Percentiles rank a stretch among this genome's conserved stretches.
These are phyloP conservation scores for Corythucha ciliata DNA, from an alignment of 2,888 invertebrate genomes.

Conservation along the genomic window DNA sequence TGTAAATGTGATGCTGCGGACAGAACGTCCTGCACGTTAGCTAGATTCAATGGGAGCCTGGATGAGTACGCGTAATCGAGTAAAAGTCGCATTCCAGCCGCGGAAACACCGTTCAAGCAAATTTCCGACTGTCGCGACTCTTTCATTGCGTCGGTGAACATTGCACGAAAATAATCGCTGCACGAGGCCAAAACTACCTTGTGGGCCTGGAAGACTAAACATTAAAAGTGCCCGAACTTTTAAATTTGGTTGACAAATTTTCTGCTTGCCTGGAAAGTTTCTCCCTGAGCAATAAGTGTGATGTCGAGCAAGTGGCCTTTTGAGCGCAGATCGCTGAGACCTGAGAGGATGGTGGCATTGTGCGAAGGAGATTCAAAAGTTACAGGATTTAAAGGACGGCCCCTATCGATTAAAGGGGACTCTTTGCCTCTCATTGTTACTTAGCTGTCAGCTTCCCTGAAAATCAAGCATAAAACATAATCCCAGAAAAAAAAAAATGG, in stretches of 20 bases:
- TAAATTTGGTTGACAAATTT: neutral
- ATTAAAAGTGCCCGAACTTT: neutral
- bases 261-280: conserved; percentile 48
- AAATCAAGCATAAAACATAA: too few relatives aligned
- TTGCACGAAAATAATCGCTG: conserved; percentile 64
- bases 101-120: conserved; percentile 55
- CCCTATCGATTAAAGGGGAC: conserved; percentile 40
- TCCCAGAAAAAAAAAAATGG: too few relatives aligned
- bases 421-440: conserved; percentile 36
- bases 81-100: conserved; percentile 53
- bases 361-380: conserved; percentile 49
- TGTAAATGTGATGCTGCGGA: conserved; percentile 60
- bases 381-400: conserved; percentile 43
- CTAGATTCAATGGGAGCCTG: conserved; percentile 50
- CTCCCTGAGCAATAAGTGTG: conserved; percentile 55
- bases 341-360: conserved; percentile 48
- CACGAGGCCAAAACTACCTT: conserved; percentile 60
- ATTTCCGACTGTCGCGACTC: conserved; percentile 58
- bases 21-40: conserved; percentile 58
- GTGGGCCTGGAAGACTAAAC: conserved; percentile 47
- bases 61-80: conserved; percentile 63
- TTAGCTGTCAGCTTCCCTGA: conserved; percentile 12
- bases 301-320: conserved; percentile 57
- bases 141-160: conserved; percentile 62
- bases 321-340: conserved; percentile 52